Percentiles rank a stretch among this genome's conserved stretches.
Evolutionary conservation across 2,113 vertebrate genomes (phyloP).

Genomic region (Salvator merianae): DNA sequence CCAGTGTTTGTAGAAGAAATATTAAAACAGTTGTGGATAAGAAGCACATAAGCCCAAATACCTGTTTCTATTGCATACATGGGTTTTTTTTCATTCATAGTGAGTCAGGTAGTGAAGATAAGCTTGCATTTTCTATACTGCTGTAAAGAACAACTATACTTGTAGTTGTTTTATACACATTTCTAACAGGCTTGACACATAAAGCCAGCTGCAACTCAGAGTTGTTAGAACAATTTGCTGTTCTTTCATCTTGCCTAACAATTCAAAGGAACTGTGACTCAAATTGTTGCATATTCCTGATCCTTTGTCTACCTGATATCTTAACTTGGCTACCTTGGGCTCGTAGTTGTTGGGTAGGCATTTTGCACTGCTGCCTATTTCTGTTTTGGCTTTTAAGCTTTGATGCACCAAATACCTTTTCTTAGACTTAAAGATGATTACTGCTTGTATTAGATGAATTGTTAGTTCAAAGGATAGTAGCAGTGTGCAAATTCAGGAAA

Average conservation of each 20-base stretch:
- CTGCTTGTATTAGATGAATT: not conserved
- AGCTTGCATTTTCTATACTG: not conserved
- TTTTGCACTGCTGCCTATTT: not conserved
- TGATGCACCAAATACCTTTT: not conserved
- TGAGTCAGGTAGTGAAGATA: not conserved
- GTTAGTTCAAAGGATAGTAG: not conserved
- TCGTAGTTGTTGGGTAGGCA: not conserved
- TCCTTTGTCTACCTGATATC: not conserved
- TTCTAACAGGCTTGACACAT: too few relatives aligned
- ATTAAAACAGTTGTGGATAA: not conserved
- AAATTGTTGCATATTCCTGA: not conserved
- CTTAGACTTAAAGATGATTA: not conserved
- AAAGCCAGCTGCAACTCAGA: not conserved
- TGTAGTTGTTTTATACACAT: not conserved
- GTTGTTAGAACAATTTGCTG: too few relatives aligned
- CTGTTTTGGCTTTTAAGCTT: not conserved
- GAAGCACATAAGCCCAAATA: not conserved
- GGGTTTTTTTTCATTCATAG: too few relatives aligned
- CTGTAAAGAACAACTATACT: not conserved
- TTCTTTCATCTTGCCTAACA: not conserved
- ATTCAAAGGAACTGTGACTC: not conserved
- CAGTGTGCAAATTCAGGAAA: too few relatives aligned
- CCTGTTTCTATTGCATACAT: not conserved
- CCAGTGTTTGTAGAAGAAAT: not conserved
- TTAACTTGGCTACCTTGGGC: not conserved